Evolutionary conservation across 1,140 invertebrate genomes (phyloP).

Genomic region (Zaprionus davidi): DNA sequence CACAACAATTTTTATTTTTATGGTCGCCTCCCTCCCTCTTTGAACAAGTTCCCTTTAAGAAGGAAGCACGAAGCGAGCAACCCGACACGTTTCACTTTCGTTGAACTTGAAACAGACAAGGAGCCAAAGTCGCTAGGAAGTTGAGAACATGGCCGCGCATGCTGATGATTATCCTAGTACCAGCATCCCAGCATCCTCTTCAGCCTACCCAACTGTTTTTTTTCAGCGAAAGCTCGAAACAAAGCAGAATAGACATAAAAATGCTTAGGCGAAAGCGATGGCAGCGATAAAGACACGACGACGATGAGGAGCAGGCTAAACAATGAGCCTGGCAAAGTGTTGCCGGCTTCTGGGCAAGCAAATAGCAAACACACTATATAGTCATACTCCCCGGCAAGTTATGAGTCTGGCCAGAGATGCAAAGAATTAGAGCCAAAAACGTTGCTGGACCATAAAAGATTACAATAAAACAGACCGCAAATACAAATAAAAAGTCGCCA

Average conservation of each 20-base stretch:
- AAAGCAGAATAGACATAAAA: constrained; percentile 42
- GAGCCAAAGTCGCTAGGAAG: constrained; percentile 14
- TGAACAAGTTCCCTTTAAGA: constrained; percentile 21
- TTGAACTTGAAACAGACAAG: constrained; percentile 59
- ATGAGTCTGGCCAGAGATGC: constrained; percentile 36
- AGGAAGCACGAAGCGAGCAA: constrained; percentile 6
- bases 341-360: constrained; percentile 29
- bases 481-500: constrained; percentile 67
- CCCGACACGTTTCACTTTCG: constrained; percentile 69
- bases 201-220: constrained; percentile 1
- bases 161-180: constrained; percentile 70
- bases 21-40: constrained; percentile 17
- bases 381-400: constrained; percentile 53
- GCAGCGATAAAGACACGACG: constrained; percentile 26
- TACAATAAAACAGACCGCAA: constrained; percentile 70
- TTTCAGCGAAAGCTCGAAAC: constrained; percentile 15
- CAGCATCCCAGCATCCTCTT: neutral
- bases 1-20: constrained; percentile 74
- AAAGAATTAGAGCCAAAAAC: constrained; percentile 50
- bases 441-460: constrained; percentile 67
- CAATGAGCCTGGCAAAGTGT: constrained; percentile 16
- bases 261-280: constrained; percentile 41
- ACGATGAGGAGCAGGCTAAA: constrained; percentile 25
- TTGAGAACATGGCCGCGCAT: constrained; percentile 65
- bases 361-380: constrained; percentile 17